Evolutionary conservation across 2,113 vertebrate genomes (phyloP), one percentile per base, ranked within the genome.

Genomic region (Agapornis roseicollis): DNA sequence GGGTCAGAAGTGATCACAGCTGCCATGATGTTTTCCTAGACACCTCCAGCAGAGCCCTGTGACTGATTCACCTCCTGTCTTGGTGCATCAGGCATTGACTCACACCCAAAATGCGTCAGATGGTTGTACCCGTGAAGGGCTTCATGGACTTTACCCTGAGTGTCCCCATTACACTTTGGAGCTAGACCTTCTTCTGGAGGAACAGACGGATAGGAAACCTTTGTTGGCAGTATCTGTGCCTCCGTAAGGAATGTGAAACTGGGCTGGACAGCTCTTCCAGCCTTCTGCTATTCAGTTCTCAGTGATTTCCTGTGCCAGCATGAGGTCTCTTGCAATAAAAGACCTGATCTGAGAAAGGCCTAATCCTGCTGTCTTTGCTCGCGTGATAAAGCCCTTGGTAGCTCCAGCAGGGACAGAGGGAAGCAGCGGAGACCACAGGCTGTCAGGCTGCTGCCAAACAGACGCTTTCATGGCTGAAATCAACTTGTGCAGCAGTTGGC

Each of bases 51-150:
- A 91, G 95, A 95, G 95, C 65, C 42, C 41, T 66, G 65, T 47
- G 73, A 84, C 93, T 95, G 95, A 94, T 93, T 93, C 96, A 95
- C 89, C 93, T 96, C 93, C 78, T 89, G 95, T 33, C 81, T 71
- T 71, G 69, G 89, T 87, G 77, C 93, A 94, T 84, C 91, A 91
- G 78, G 60, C 91, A 74, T 94, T 96, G 95, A 96, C 80, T 96
- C 93, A 95, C 89, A 60, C 47, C 73, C 87, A 81, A 29, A 74
- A 61, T 55, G 80, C 11, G 6, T 95, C 92, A 94, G 89, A 91
- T 71, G 46, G 29, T 33, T 64, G 56, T 78, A 53, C 64, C 69
- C 1, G 0, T 44, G 84, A 89, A 94, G 73, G 78, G 69, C 88
- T 85, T 64, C 18, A 4, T 42, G 42, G 87, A 27, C 52, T 41